Evolutionary conservation across 1,140 invertebrate genomes (phyloP).

Genomic region (Steinernema khuongi): DNA sequence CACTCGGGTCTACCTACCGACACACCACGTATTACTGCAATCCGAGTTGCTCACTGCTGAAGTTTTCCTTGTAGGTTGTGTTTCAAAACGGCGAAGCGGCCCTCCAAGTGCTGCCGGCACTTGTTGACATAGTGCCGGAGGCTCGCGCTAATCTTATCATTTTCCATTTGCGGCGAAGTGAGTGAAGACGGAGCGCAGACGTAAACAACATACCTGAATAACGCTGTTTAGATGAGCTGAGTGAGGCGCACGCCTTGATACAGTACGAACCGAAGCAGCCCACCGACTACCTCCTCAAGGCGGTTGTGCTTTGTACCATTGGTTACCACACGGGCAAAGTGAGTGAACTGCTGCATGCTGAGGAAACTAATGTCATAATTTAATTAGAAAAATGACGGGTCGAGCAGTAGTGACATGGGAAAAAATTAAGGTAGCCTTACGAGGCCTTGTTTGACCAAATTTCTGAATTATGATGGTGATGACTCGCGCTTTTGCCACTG

Average conservation of each 20-base stretch:
- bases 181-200: slow-evolving; percentile 7
- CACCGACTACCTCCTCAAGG: slow-evolving; percentile 92
- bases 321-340: slow-evolving; percentile 74
- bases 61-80: slow-evolving; percentile 65
- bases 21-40: too few relatives aligned
- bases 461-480: too few relatives aligned
- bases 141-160: slow-evolving; percentile 91
- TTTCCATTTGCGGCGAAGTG: slow-evolving; percentile 79
- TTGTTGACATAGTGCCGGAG: slow-evolving; percentile 92
- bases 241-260: slow-evolving; percentile 77
- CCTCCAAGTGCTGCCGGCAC: slow-evolving; percentile 76
- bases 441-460: too few relatives aligned
- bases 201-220: not conserved
- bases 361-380: slow-evolving; percentile 21
- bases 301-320: slow-evolving; percentile 84
- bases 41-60: not conserved
- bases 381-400: not conserved
- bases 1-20: too few relatives aligned
- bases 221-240: slow-evolving; percentile 69
- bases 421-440: too few relatives aligned
- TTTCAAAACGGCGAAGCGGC: slow-evolving; percentile 90
- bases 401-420: too few relatives aligned
- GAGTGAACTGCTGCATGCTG: slow-evolving; percentile 6
- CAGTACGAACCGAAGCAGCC: slow-evolving; percentile 88
- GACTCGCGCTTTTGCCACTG: too few relatives aligned